phyloP scores from a whole-genome alignment of 2,797 vertebrate species.

The Hoplostethus mediterraneus region DNA sequence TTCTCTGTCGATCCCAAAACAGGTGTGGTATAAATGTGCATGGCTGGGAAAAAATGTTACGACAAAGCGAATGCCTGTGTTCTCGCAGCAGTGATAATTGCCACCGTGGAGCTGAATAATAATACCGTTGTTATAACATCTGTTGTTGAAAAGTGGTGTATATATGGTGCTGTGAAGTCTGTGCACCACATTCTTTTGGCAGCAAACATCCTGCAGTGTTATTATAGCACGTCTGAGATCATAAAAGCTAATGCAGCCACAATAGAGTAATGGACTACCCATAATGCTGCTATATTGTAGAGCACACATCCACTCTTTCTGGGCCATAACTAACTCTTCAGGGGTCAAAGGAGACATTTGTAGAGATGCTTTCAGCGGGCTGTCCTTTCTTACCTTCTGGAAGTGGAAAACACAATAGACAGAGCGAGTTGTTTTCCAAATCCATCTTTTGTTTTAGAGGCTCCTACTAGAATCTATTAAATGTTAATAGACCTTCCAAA shows the following conservation, averaged over 20 bases:
- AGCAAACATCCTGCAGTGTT: slow-evolving; percentile 45
- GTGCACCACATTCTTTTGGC: neutral
- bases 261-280: slow-evolving; percentile 62
- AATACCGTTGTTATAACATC: slow-evolving; percentile 15
- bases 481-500: slow-evolving; percentile 77
- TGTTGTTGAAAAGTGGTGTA: slow-evolving; percentile 40
- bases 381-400: slow-evolving; percentile 52
- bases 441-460: slow-evolving; percentile 70
- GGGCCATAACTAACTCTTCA: slow-evolving; percentile 69
- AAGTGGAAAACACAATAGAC: slow-evolving; percentile 15
- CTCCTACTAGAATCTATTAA: slow-evolving; percentile 70
- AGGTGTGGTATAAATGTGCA: slow-evolving; percentile 78
- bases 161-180: slow-evolving; percentile 28
- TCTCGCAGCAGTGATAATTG: slow-evolving; percentile 11
- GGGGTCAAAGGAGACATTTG: slow-evolving; percentile 65
- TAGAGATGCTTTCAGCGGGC: slow-evolving; percentile 55
- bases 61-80: neutral
- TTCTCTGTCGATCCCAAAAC: slow-evolving; percentile 99
- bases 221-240: slow-evolving; percentile 48
- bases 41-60: neutral
- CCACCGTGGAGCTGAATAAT: slow-evolving; percentile 27
- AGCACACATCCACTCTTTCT: slow-evolving; percentile 45
- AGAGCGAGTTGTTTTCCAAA: slow-evolving; percentile 47
- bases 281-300: slow-evolving; percentile 40
- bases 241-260: slow-evolving; percentile 59